Evolutionary conservation across 2,113 vertebrate genomes (phyloP).

Genomic region (zebrafish (Danio rerio)): GRCz12tu NC_133197.1:21673001-21673500

Average conservation of each 20-base stretch:
- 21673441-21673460: not conserved
- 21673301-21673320: not conserved
- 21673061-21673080: slow-evolving; percentile 25
- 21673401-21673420: not conserved
- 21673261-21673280: not conserved
- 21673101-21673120: slow-evolving; percentile 40
- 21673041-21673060: not conserved
- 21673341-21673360: not conserved
- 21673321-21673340: not conserved
- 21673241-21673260: slow-evolving; percentile 32
- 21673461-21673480: not conserved
- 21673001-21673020: slow-evolving; percentile 36
- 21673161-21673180: slow-evolving; percentile 26
- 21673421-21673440: not conserved
- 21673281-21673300: not conserved
- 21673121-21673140: slow-evolving; percentile 38
- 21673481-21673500: not conserved
- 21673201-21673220: slow-evolving; percentile 14
- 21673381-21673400: not conserved
- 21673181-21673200: slow-evolving; percentile 36
- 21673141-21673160: slow-evolving; percentile 20
- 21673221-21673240: slow-evolving; percentile 20
- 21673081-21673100: slow-evolving; percentile 52
- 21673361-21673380: not conserved
- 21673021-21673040: slow-evolving; percentile 28